Evolutionary conservation across 2,888 invertebrate genomes (phyloP).

Genomic region (Microplitis deprimator): DNA sequence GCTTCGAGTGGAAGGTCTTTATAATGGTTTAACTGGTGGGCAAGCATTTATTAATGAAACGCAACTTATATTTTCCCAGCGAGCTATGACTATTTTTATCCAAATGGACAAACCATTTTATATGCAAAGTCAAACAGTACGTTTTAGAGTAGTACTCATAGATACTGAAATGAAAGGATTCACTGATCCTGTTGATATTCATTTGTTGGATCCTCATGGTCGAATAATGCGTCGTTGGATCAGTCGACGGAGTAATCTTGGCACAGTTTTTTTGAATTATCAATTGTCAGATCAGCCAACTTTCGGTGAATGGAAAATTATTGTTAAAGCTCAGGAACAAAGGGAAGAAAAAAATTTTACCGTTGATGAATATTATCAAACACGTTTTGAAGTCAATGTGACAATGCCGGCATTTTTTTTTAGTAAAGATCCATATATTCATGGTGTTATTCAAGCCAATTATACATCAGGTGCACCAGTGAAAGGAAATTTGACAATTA

Average conservation of each 20-base stretch:
- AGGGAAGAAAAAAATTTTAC: slow-evolving; percentile 87
- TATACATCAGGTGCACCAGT: slow-evolving; percentile 95
- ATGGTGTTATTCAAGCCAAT: slow-evolving; percentile 93
- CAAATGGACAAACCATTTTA: slow-evolving; percentile 96
- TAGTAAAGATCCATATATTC: slow-evolving; percentile 86
- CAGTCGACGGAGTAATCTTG: slow-evolving; percentile 89
- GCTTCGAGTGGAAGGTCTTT: slow-evolving; percentile 86
- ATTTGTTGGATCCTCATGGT: slow-evolving; percentile 89
- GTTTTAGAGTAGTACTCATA: slow-evolving; percentile 93
- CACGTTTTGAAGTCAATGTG: slow-evolving; percentile 95
- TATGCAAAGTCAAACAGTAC: slow-evolving; percentile 91
- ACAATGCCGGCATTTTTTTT: slow-evolving; percentile 96
- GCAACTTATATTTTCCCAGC: slow-evolving; percentile 84
- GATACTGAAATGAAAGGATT: slow-evolving; percentile 93
- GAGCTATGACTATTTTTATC: slow-evolving; percentile 95
- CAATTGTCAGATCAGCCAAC: slow-evolving; percentile 92
- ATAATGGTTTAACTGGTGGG: slow-evolving; percentile 85
- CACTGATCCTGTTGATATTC: slow-evolving; percentile 92
- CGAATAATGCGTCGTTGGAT: slow-evolving; percentile 94
- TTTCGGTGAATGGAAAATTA: slow-evolving; percentile 93
- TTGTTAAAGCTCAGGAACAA: slow-evolving; percentile 90
- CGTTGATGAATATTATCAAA: slow-evolving; percentile 96
- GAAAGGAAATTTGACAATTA: slow-evolving; percentile 88
- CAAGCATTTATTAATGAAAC: slow-evolving; percentile 93
- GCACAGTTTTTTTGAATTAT: slow-evolving; percentile 93